Conservation (phyloP, 2,113 vertebrate genomes). For the Lepus timidus region DNA sequence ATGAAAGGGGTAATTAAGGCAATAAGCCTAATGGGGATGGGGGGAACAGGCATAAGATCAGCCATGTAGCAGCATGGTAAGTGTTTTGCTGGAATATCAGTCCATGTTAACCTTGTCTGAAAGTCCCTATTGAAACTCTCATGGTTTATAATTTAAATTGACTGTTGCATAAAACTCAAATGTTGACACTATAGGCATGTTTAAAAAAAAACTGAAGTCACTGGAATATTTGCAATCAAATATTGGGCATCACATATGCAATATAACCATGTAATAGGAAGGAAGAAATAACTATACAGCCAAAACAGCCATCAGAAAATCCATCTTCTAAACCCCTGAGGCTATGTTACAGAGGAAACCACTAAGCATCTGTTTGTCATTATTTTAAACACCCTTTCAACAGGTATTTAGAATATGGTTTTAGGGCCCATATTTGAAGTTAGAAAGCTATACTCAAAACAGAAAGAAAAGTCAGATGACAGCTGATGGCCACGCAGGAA, state of each 20-base stretch:
- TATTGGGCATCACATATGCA: too few relatives aligned
- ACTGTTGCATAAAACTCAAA: neutral
- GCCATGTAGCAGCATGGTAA: neutral
- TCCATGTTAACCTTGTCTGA: neutral
- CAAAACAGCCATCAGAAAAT: neutral
- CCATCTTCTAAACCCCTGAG: neutral
- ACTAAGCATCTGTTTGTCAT: neutral
- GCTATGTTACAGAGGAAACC: neutral
- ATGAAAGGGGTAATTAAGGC: neutral
- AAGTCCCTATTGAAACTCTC: neutral
- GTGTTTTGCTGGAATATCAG: neutral
- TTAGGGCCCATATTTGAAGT: neutral
- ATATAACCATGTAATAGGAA: neutral
- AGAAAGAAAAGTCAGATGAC: conserved; percentile 4
- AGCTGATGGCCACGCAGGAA: neutral
- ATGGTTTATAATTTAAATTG: neutral
- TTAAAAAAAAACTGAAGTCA: conserved; percentile 4
- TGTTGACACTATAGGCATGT: neutral
- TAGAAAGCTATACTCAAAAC: neutral
- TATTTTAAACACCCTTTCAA: conserved; percentile 17
- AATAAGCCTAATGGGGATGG: neutral
- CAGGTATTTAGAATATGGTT: neutral
- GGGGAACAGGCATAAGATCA: neutral
- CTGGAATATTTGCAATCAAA: conserved; percentile 29
- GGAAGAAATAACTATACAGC: neutral